These are phyloP conservation scores for Drosophila mayri DNA, from an alignment of 1,140 invertebrate genomes.

Conservation along the genomic window DNA sequence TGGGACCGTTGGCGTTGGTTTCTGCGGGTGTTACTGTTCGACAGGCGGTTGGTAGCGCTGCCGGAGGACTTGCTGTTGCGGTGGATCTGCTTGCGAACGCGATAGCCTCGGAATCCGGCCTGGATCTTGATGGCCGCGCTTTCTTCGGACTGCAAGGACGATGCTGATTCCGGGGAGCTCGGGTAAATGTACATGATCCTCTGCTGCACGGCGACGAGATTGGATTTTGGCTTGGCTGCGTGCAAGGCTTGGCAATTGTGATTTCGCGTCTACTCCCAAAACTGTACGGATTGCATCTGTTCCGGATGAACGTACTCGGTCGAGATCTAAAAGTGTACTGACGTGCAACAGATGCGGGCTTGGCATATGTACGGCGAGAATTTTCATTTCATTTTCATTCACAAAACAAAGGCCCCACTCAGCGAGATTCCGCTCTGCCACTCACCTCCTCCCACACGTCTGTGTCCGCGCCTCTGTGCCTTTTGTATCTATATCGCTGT, in stretches of 20 bases:
- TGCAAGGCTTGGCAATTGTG: constrained; percentile 12
- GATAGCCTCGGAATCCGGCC: constrained; percentile 90
- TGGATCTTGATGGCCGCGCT: constrained; percentile 91
- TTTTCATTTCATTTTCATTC: constrained; percentile 81
- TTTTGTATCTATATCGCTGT: constrained; percentile 35
- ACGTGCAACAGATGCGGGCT: constrained; percentile 62
- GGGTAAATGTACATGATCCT: constrained; percentile 84
- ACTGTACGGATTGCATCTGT: constrained; percentile 28
- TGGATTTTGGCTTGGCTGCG: constrained; percentile 11
- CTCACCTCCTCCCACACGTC: constrained; percentile 24
- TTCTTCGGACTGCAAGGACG: constrained; percentile 81
- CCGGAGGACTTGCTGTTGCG: constrained; percentile 62
- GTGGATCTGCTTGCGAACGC: constrained; percentile 88
- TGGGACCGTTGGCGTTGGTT: constrained; percentile 57
- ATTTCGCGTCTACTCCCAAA: constrained; percentile 35
- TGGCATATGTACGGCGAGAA: constrained; percentile 69
- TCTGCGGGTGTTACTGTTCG: constrained; percentile 23
- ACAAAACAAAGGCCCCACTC: constrained; percentile 78
- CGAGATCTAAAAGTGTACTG: constrained; percentile 74
- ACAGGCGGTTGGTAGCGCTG: constrained; percentile 29
- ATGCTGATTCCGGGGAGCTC: constrained; percentile 75
- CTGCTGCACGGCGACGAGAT: constrained; percentile 38
- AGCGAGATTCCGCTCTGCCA: constrained; percentile 25
- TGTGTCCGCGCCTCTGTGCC: constrained; percentile 23
- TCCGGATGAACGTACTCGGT: constrained; percentile 54